Evolutionary conservation across 2,797 vertebrate genomes (phyloP).

Genomic region (Lacerta agilis): DNA sequence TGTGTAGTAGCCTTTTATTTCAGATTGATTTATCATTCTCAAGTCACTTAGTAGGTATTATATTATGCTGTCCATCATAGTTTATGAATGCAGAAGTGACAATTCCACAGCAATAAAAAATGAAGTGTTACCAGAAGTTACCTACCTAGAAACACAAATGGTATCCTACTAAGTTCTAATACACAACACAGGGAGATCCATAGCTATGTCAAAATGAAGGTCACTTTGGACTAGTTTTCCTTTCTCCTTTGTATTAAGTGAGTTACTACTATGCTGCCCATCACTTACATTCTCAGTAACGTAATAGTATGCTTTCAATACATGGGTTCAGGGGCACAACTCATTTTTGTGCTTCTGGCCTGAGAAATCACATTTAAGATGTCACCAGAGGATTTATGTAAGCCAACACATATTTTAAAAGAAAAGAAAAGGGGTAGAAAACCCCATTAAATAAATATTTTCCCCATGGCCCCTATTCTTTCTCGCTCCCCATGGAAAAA

Average conservation of each 20-base stretch:
- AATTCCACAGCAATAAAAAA: not conserved
- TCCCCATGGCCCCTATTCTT: rapidly evolving
- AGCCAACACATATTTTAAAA: slow-evolving; percentile 19
- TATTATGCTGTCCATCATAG: not conserved
- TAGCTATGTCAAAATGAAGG: not conserved
- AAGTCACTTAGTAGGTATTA: not conserved
- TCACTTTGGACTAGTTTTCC: not conserved
- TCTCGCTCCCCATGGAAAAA: rapidly evolving
- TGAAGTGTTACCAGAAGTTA: not conserved
- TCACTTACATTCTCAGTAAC: slow-evolving; percentile 41
- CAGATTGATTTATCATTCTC: not conserved
- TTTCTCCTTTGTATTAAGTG: not conserved
- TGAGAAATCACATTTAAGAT: slow-evolving; percentile 27
- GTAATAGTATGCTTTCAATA: slow-evolving; percentile 54
- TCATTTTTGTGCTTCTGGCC: slow-evolving; percentile 29
- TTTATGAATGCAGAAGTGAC: not conserved
- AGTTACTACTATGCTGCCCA: not conserved
- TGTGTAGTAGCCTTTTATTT: not conserved
- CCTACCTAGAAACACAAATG: not conserved
- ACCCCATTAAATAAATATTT: not conserved
- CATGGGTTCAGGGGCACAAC: slow-evolving; percentile 46
- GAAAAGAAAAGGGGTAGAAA: not conserved
- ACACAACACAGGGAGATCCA: not conserved
- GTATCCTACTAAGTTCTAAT: not conserved
- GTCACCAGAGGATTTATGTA: slow-evolving; percentile 23